These are phyloP conservation scores for Epicampocera succincta DNA, from an alignment of 2,888 invertebrate genomes.

Conservation along the genomic window DNA sequence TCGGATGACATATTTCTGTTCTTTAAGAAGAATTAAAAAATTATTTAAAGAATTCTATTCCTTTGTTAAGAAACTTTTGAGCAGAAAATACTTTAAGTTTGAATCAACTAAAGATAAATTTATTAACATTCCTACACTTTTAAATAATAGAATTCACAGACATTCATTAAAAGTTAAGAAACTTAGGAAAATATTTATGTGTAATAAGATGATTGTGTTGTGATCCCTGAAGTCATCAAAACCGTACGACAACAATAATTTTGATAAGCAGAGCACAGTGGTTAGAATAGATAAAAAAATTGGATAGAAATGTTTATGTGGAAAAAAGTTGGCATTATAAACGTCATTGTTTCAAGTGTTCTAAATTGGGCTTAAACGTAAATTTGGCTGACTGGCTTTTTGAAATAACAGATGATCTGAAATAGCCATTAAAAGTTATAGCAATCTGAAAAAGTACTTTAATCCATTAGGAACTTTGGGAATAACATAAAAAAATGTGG, in stretches of 20 bases:
- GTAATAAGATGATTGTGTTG: conserved; percentile 18
- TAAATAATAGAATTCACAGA: conserved; percentile 13
- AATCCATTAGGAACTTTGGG: too few species aligned
- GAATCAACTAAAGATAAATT: conserved; percentile 30
- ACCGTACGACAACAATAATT: conserved; percentile 30
- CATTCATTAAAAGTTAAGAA: conserved; percentile 37
- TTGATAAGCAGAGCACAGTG: neutral
- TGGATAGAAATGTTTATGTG: too few species aligned
- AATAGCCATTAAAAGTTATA: too few species aligned
- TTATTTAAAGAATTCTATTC: conserved; percentile 10
- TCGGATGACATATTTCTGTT: neutral
- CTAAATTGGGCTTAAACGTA: too few species aligned
- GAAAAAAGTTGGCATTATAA: too few species aligned
- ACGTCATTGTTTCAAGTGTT: too few species aligned
- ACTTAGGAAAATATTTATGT: conserved; percentile 18
- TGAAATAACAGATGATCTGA: too few species aligned
- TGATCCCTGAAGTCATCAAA: conserved; percentile 64
- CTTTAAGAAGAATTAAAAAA: neutral
- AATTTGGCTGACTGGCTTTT: too few species aligned
- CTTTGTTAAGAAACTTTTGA: conserved; percentile 21
- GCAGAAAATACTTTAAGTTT: conserved; percentile 29
- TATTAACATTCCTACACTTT: conserved; percentile 17
- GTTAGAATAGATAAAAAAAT: neutral
- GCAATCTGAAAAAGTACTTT: too few species aligned
- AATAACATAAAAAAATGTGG: too few species aligned